phyloP scores from a whole-genome alignment of 2,888 invertebrate genomes.

The Laothoe populi region DNA sequence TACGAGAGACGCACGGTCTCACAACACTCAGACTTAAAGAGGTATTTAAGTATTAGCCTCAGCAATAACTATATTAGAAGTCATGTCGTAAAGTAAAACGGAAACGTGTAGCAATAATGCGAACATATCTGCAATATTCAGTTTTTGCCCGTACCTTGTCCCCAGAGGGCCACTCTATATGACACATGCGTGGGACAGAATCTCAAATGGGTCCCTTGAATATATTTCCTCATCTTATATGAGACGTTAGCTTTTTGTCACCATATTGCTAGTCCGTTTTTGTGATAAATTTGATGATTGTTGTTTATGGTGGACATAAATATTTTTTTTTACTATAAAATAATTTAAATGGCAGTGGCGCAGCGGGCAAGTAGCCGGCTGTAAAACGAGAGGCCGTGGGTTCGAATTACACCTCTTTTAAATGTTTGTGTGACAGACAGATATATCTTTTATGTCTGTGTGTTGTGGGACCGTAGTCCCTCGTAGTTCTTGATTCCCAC shows the following conservation, averaged over 20 bases:
- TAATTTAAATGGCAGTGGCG: neutral
- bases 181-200: constrained; percentile 76
- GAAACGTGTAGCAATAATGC: constrained; percentile 66
- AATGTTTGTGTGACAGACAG: no score
- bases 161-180: constrained; percentile 74
- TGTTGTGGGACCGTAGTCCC: no score
- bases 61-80: neutral
- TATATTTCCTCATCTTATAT: constrained; percentile 75
- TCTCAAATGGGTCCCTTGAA: constrained; percentile 75
- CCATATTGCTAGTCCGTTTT: constrained; percentile 59
- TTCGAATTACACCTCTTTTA: no score
- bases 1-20: no score
- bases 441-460: no score
- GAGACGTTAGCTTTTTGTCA: constrained; percentile 76
- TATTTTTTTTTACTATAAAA: neutral
- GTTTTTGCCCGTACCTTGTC: constrained; percentile 71
- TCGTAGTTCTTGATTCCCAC: no score
- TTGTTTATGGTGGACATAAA: constrained; percentile 7
- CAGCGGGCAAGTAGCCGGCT: no score
- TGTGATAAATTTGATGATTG: constrained; percentile 31
- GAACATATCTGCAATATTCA: constrained; percentile 83
- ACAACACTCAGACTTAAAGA: no score
- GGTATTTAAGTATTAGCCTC: no score
- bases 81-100: constrained; percentile 51
- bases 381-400: no score